Evolutionary conservation across 2,113 vertebrate species (phyloP), one percentile per base, ranked within the genome.

Genomic region (Gracilinanus agilis): DNA sequence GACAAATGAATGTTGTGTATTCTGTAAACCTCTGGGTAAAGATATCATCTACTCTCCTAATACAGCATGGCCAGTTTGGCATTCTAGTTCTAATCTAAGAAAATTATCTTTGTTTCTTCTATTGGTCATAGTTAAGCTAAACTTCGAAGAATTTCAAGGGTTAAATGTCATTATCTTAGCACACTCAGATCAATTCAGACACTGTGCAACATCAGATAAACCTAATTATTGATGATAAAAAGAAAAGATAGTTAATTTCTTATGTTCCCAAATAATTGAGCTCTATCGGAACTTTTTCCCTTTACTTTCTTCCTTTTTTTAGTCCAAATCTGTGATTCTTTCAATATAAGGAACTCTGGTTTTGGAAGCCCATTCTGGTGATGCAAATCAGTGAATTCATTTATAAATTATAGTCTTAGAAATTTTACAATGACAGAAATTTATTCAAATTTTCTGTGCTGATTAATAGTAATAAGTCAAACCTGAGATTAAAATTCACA

Each of bases 21-120:
- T 92, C 94, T 89, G 92, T 97, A 94, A 96, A 95, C 88, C 54
- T 96, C 88, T 96, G 53, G 61, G 75, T 90, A 96, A 95, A 94
- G 94, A 94, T 94, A 95, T 94, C 55, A 91, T 55, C 91, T 83
- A 67, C 75, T 94, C 93, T 95, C 94, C 96, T 94, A 94, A 93
- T 55, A 44, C 34, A 92, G 67, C 96, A 54, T 94, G 91, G 55
- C 93, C 91, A 90, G 75, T 19, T 91, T 97, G 89, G 40, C 23
- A 13, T 83, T 83, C 95, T 95, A 58, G 24, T 91, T 92, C 24
- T 91, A 92, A 96, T 91, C 93, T 91, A 96, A 90, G 94, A 92
- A 92, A 67, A 75, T 89, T 88, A n/a, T 93, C 89, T 96, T 19
- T 93, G 94, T 91, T 61, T 56, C 55, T 91, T 23, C 90, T 94